These are phyloP conservation scores for Hetaerina americana DNA, from an alignment of 1,140 invertebrate species.

Conservation along the genomic window DNA sequence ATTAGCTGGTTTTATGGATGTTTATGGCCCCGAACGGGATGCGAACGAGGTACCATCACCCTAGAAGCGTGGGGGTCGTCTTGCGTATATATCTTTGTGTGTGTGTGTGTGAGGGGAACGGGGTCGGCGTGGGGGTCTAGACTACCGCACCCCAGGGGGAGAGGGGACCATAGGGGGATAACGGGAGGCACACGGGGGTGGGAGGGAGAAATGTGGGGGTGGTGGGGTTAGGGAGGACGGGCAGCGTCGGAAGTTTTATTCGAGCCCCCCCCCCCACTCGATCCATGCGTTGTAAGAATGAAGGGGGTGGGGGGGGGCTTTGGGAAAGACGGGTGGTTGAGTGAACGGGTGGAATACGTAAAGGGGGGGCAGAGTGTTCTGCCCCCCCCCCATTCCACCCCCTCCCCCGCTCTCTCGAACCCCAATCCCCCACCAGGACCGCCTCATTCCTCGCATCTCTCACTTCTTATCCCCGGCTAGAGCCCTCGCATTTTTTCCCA, in stretches of 20 bases:
- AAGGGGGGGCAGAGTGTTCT: no score
- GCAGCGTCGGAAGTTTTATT: no score
- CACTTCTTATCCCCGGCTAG: background rate
- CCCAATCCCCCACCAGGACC: no score
- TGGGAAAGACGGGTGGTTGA: background rate
- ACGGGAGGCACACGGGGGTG: background rate
- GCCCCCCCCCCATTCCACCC: no score
- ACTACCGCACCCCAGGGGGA: background rate
- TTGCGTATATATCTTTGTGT: background rate
- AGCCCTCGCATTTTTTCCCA: background rate
- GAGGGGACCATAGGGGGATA: background rate
- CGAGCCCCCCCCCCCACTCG: no score
- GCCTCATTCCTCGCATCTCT: background rate
- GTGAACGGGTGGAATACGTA: background rate
- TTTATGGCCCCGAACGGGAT: background rate
- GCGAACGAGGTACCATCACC: background rate
- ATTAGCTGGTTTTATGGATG: background rate
- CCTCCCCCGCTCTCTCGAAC: no score
- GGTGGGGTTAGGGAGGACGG: background rate
- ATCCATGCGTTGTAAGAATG: background rate
- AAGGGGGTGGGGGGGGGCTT: background rate
- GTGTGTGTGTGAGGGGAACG: background rate
- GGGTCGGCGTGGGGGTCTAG: background rate
- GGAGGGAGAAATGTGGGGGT: background rate
- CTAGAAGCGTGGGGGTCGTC: no score